Evolutionary conservation across 2,888 invertebrate genomes (phyloP).

Genomic region (Augochlorella aurata): DNA sequence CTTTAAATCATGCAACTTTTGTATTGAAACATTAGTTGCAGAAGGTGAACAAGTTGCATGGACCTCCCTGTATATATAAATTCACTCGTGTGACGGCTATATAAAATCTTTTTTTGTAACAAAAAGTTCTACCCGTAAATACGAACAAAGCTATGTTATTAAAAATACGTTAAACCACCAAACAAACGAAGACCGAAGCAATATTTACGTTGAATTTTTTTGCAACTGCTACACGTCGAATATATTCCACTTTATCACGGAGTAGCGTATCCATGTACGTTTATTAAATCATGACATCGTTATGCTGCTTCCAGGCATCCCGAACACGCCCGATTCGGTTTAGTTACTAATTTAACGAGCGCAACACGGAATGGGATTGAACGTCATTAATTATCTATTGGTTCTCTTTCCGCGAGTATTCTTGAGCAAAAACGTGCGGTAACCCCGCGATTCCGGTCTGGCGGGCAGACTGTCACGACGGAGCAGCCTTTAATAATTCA

Average conservation of each 20-base stretch:
- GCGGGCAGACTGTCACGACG: conserved; percentile 24
- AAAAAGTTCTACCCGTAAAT: no score
- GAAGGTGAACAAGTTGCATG: no score
- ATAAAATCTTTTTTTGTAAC: no score
- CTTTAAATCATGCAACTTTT: no score
- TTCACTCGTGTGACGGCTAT: no score
- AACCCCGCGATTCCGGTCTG: conserved; percentile 10
- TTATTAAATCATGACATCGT: not conserved
- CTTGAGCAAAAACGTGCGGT: conserved; percentile 3
- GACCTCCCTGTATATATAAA: no score
- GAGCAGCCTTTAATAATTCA: conserved; percentile 67
- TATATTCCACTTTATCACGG: not conserved
- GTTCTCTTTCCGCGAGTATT: conserved; percentile 15
- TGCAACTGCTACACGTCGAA: not conserved
- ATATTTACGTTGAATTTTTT: not conserved
- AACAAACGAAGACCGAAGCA: not conserved
- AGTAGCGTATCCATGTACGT: not conserved
- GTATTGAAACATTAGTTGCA: no score
- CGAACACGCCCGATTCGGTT: not conserved
- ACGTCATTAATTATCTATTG: conserved; percentile 7
- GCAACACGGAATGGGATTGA: not conserved
- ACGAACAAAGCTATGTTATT: no score
- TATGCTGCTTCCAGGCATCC: not conserved
- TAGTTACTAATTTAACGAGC: conserved; percentile 13
- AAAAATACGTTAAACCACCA: no score